Evolutionary conservation across 2,797 vertebrate genomes (phyloP), one percentile per base, ranked within the genome.

Genomic region (Erpetoichthys calabaricus): DNA sequence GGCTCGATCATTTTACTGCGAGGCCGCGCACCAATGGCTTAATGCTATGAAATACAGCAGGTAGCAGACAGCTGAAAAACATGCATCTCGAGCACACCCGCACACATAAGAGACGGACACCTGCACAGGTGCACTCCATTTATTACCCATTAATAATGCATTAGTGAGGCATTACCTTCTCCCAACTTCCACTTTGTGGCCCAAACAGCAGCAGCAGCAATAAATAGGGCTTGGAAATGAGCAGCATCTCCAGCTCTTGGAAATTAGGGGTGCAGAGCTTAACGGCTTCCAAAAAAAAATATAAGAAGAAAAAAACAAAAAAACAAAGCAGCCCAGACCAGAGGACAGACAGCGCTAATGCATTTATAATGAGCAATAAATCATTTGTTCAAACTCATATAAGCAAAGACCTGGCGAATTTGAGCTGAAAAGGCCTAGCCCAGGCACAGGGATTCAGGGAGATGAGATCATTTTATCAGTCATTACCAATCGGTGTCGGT

Each of bases 351-450:
- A 42, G 42, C 68, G 53, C 58, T 57, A 60, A 67, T 63, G 56
- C 44, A 43, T 75, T 74, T 73, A 65, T 67, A 58, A 56, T 59
- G 63, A 80, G 75, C 75, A 81, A 80, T 80, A 80, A 71, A 59
- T 73, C 56, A 68, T 45, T 46, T 62, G 53, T 62, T 25, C 45
- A 44, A 55, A 62, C 62, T 68, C 53, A 61, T 62, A 57, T 58
- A 59, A 59, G 53, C 50, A 58, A 45, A 45, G 46, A 59, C 57
- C 51, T 49, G 7, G n/a, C 7, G n/a, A 49, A n/a, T 49, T 7
- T 49, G 7, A 49, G 7, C 47, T 7, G 47, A 49, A 7, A 49
- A 49, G n/a, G 7, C 4, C 3, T 7, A 7, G 7, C 5, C n/a
- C n/a, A 7, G 25, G 25, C 25, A 49, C 7, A 7, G 7, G 47